Evolutionary conservation across 2,797 vertebrate genomes (phyloP).

Genomic region (Eulemur albifrons): DNA sequence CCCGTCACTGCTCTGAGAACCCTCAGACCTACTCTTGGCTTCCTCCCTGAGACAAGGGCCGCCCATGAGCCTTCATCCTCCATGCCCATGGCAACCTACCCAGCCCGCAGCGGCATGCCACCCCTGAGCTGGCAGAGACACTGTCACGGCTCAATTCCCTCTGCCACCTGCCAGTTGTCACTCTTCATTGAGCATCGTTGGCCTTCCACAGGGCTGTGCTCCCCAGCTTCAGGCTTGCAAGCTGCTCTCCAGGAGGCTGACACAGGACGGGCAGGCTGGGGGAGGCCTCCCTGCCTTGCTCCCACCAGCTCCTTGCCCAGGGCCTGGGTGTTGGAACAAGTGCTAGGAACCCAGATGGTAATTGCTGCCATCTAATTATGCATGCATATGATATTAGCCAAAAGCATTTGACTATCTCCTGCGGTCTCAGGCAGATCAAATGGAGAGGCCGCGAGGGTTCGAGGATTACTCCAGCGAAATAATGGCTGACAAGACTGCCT

Average conservation of each 20-base stretch:
- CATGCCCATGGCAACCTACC: constrained; percentile 64
- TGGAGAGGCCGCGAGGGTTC: constrained; percentile 44
- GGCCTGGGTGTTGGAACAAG: constrained; percentile 25
- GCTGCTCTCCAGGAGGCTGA: constrained; percentile 66
- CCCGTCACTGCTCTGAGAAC: background rate
- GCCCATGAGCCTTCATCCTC: constrained; percentile 47
- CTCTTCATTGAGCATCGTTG: constrained; percentile 49
- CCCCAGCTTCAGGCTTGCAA: constrained; percentile 58
- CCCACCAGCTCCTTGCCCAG: constrained; percentile 56
- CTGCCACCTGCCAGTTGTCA: constrained; percentile 68
- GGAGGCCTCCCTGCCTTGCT: constrained; percentile 30
- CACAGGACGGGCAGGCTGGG: background rate
- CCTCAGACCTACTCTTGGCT: constrained; percentile 51
- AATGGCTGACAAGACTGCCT: constrained; percentile 54
- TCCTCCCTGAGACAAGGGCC: constrained; percentile 28
- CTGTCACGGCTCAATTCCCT: background rate
- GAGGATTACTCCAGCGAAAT: constrained; percentile 56
- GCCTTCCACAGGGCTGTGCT: constrained; percentile 36
- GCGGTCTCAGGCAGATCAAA: constrained; percentile 61
- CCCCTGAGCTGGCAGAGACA: constrained; percentile 44
- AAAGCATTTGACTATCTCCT: constrained; percentile 59
- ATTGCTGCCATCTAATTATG: constrained; percentile 59
- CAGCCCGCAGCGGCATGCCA: constrained; percentile 9
- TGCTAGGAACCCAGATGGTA: constrained; percentile 77
- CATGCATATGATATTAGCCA: constrained; percentile 62